Evolutionary conservation across 1,140 invertebrate species (phyloP).

Genomic region (Aphidius ervi): DNA sequence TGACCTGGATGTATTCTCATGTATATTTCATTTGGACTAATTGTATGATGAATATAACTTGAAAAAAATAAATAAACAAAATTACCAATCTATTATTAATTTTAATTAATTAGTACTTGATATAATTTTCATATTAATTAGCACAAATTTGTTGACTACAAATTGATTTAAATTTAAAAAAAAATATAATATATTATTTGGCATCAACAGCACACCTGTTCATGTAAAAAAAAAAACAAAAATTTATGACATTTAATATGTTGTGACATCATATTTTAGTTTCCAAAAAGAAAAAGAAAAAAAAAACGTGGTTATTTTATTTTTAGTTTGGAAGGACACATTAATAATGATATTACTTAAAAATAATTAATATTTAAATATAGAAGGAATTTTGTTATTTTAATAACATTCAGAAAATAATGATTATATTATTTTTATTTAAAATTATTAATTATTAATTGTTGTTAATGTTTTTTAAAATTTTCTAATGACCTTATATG

Average conservation of each 20-base stretch:
- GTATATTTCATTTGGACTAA: conserved; percentile 65
- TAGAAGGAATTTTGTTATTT: too few relatives aligned
- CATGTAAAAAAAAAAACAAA: not conserved
- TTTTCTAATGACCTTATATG: conserved; percentile 44
- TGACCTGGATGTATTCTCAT: conserved; percentile 64
- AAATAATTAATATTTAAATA: too few relatives aligned
- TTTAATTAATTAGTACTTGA: not conserved
- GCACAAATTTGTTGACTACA: not conserved
- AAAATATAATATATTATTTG: too few relatives aligned
- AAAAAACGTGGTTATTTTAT: not conserved
- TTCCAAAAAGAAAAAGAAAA: conserved; percentile 8
- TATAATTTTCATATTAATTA: not conserved
- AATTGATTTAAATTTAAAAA: not conserved
- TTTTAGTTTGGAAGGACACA: conserved; percentile 23
- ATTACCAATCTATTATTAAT: not conserved
- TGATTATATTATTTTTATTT: too few relatives aligned
- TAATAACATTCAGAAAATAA: too few relatives aligned
- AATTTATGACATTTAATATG: too few relatives aligned
- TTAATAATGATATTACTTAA: too few relatives aligned
- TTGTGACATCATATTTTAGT: not conserved
- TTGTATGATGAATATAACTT: conserved; percentile 66
- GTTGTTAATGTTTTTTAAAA: conserved; percentile 31
- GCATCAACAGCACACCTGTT: conserved; percentile 6
- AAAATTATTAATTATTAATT: too few relatives aligned
- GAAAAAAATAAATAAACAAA: conserved; percentile 19